These are phyloP conservation scores for Hirtodrosophila duncani DNA, from an alignment of 2,888 invertebrate genomes.

Conservation along the genomic window DNA sequence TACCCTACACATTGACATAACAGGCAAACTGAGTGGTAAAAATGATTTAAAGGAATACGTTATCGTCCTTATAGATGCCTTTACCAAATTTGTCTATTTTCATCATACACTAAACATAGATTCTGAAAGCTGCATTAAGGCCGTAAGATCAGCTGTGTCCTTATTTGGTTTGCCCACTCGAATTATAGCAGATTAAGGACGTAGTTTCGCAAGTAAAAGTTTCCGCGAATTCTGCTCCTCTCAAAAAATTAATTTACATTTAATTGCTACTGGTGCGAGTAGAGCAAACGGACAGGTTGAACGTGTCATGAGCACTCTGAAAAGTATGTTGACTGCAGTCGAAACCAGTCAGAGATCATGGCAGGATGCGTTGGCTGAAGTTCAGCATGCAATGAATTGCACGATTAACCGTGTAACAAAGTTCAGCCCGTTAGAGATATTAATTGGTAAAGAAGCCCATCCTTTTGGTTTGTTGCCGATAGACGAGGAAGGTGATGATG, in stretches of 20 bases:
- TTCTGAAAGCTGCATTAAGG: neutral
- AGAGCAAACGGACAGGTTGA: no score
- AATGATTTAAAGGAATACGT: no score
- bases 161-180: neutral
- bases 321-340: neutral
- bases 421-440: neutral
- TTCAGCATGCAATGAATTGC: neutral
- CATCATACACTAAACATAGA: neutral
- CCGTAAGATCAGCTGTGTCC: neutral
- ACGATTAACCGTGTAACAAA: neutral
- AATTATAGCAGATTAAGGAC: neutral
- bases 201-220: neutral
- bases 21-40: no score
- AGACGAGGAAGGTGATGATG: no score
- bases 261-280: no score
- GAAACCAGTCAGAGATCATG: neutral
- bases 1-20: no score
- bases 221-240: constrained; percentile 3
- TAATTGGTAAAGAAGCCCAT: no score
- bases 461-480: no score
- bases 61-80: no score
- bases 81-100: no score
- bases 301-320: neutral
- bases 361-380: no score
- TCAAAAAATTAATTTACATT: no score